Evolutionary conservation across 2,113 vertebrate species (phyloP), one percentile per base, ranked within the genome.

Genomic region (Percopsis transmontana): DNA sequence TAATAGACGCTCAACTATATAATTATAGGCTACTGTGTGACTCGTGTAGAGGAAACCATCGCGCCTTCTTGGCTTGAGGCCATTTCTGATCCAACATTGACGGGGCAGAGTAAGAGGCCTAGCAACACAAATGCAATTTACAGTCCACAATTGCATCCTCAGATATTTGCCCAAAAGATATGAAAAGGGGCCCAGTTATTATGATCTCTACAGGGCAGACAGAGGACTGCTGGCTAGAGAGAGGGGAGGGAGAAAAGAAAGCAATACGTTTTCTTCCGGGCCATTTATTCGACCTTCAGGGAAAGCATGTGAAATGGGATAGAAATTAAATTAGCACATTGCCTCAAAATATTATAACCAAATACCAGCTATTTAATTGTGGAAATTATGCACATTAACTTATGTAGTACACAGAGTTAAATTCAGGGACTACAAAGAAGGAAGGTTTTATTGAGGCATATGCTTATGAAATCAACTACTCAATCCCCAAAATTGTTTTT

Each of bases 261-360:
- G 78, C 58, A 76, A 1, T 14, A 47, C 16, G 66, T 18, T 23
- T 65, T 41, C 33, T 15, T 63, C 62, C 23, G n/a, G 74, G 55
- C 77, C 68, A 57, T 80, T 83, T 68, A 71, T 58, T 47, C 55
- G 69, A 61, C 62, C 72, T 82, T 60, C 57, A 53, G 77, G 74
- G 68, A 13, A 61, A 79, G 48, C 76, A 59, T 72, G 33, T 48
- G 72, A 77, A 87, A 80, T 79, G 23, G 3, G 63, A 39, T 53
- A 79, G 56, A 80, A 88, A 85, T 87, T 82, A 61, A 84, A 87
- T 88, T 84, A 83, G 72, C 66, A 67, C 9, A 23, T 66, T 64
- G 74, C 72, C 70, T 79, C 44, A 74, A 80, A 85, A 77, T 76
- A 82, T 71, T 18, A 63, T 12, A 2, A 74, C 58, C 44, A 72